Evolutionary conservation across 2,113 vertebrate species (phyloP), one percentile per base, ranked within the genome.

Genomic region (Eudyptes chrysolophus): DNA sequence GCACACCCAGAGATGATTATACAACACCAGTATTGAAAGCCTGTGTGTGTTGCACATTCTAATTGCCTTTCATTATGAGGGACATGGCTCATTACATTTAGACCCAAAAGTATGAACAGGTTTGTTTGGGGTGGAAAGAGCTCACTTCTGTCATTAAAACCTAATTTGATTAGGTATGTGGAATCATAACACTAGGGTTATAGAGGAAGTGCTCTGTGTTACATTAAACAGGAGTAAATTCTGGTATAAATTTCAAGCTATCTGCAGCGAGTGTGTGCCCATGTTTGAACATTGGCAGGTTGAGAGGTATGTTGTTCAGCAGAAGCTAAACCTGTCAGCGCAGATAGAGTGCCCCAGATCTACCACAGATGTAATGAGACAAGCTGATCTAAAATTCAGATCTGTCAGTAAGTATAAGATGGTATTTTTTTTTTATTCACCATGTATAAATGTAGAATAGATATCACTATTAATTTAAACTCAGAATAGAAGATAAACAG

Each of bases 351-450:
- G 40, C 24, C 64, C 62, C 34, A 80, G 54, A 80, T 90, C 80
- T 95, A 92, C 91, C 84, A 96, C 38, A 87, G 74, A 82, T 86
- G 92, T 83, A 90, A 62, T 90, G 94, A 97, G 95, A 94, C 78
- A 95, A 96, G 84, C 92, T 96, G 74, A 88, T 97, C 87, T 95
- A 93, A 95, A 90, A 95, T 98, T 97, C 95, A 94, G 55, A 82
- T 98, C 49, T 97, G 62, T 92, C 93, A 95, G 80, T 66, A 93
- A 89, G 91, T 78, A 77, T 57, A 90, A 84, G 40, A 32, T 80
- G 54, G 25, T 83, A 62, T 69, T 89, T 96, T 89, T 36, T 96
- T 97, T 97, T 94, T 94, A 95, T 94, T 92, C 22, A 16, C 6
- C 14, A 16, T 17, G 10, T 32, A 17, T 62, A 42, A 55, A 71